Evolutionary conservation across 1,140 invertebrate species (phyloP).

Genomic region (Leptopilina clavipes): DNA sequence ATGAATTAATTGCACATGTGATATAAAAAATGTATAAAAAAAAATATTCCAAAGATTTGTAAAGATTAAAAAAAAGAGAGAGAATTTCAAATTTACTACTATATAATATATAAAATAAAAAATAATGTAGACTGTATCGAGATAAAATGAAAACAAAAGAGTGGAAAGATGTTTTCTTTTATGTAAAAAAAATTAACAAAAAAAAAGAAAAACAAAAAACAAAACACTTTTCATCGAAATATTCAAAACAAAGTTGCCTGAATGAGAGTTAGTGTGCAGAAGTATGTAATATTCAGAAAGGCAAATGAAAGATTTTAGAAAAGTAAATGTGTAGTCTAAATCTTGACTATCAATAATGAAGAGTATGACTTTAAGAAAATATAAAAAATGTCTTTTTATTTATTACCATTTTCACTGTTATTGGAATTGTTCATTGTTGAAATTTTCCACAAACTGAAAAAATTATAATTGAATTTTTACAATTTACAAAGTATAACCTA

Average conservation of each 20-base stretch:
- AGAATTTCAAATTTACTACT: too few species aligned
- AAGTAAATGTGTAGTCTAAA: constrained; percentile 20
- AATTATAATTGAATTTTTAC: too few species aligned
- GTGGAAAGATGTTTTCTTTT: background rate
- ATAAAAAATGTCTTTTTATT: background rate
- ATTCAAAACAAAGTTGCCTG: background rate
- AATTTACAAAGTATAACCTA: too few species aligned
- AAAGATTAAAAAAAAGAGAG: too few species aligned
- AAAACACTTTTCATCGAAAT: background rate
- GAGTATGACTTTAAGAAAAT: background rate
- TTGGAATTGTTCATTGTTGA: background rate
- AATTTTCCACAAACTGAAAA: too few species aligned
- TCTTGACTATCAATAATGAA: constrained; percentile 2
- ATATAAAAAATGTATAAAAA: too few species aligned
- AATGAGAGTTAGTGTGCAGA: constrained; percentile 12
- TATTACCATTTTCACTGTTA: background rate
- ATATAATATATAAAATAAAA: too few species aligned
- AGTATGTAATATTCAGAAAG: background rate
- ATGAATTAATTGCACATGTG: too few species aligned
- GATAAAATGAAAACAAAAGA: background rate
- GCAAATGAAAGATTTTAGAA: background rate
- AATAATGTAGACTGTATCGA: background rate
- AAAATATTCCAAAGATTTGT: background rate
- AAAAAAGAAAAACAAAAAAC: too few species aligned
- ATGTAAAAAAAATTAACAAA: background rate